Evolutionary conservation across 2,888 invertebrate genomes (phyloP).

Genomic region (Melanchra persicariae): DNA sequence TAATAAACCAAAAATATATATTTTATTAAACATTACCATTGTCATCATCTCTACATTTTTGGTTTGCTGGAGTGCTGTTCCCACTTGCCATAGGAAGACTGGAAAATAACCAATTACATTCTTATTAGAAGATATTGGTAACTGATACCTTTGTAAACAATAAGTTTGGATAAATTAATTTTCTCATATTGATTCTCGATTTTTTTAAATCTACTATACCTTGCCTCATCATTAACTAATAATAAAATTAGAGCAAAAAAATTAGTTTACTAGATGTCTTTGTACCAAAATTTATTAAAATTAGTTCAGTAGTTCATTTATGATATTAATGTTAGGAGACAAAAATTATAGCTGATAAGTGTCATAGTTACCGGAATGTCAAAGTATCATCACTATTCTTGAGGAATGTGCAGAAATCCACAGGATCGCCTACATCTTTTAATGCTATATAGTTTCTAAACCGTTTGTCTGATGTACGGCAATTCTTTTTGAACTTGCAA

Average conservation of each 20-base stretch:
- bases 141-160: too few relatives aligned
- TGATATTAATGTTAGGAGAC: too few relatives aligned
- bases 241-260: too few relatives aligned
- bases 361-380: slow-evolving; percentile 75
- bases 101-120: slow-evolving; percentile 54
- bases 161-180: too few relatives aligned
- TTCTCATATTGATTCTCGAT: too few relatives aligned
- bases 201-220: too few relatives aligned
- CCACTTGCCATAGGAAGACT: slow-evolving; percentile 79
- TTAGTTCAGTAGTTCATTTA: too few relatives aligned
- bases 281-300: too few relatives aligned
- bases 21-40: slow-evolving; percentile 84
- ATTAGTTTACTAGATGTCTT: too few relatives aligned
- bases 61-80: slow-evolving; percentile 78
- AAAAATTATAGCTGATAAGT: not conserved
- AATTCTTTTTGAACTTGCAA: slow-evolving; percentile 87
- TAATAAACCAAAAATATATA: too few relatives aligned
- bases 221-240: too few relatives aligned
- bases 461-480: slow-evolving; percentile 83
- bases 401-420: slow-evolving; percentile 80
- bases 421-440: slow-evolving; percentile 76
- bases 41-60: slow-evolving; percentile 81
- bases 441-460: slow-evolving; percentile 78
- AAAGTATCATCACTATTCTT: slow-evolving; percentile 79
- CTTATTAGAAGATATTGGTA: not conserved